Conservation (phyloP, 1,140 invertebrate species). For the Copidosoma floridanum region DNA sequence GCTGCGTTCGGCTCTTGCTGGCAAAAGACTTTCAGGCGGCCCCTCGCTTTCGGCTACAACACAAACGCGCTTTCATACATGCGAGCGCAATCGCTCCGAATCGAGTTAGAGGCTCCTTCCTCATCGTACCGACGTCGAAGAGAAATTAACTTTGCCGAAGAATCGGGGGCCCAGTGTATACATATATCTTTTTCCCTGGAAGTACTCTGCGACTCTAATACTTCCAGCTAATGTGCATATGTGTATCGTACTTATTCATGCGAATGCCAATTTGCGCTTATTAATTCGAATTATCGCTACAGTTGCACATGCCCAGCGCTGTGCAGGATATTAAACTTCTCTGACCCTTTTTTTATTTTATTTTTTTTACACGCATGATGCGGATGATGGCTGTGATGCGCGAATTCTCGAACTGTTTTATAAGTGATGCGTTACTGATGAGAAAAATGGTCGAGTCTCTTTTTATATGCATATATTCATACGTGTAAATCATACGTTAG, state of each 20-base stretch:
- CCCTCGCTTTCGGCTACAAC: no score
- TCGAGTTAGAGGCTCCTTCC: constrained; percentile 15
- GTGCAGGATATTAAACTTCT: constrained; percentile 56
- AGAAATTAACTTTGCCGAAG: constrained; percentile 16
- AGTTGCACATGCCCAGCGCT: constrained; percentile 42
- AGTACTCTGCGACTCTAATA: no score
- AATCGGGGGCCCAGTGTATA: no score
- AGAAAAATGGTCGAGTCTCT: no score
- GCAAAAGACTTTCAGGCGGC: no score
- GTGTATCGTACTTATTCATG: no score
- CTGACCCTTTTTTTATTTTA: constrained; percentile 52
- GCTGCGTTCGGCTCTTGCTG: not conserved
- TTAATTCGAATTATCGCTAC: constrained; percentile 55
- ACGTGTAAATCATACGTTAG: no score
- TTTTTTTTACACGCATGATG: no score
- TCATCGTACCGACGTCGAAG: not conserved
- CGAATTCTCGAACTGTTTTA: not conserved
- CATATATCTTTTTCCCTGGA: constrained; percentile 13
- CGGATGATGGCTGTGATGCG: constrained; percentile 31
- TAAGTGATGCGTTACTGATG: not conserved
- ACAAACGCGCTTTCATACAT: no score
- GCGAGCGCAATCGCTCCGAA: no score
- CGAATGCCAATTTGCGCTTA: constrained; percentile 53
- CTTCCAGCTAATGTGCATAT: no score
- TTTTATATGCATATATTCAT: no score